Percentiles rank a stretch among this genome's conserved stretches.
These are phyloP conservation scores for Eurosta solidaginis DNA, from an alignment of 1,140 invertebrate genomes.

Conservation along the genomic window DNA sequence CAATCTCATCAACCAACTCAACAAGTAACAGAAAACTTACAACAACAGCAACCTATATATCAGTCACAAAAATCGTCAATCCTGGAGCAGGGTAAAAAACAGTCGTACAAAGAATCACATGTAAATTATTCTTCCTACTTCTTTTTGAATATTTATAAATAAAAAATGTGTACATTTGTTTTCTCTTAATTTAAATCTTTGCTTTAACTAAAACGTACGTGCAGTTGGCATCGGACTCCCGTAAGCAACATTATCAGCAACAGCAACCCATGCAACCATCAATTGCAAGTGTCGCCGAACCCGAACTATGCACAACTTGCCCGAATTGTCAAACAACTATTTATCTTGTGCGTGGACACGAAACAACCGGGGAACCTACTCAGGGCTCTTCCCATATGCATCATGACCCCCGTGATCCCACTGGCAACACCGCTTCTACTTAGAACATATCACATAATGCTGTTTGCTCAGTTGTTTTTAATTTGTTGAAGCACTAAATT, in stretches of 20 bases:
- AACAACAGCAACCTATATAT: conserved; percentile 13
- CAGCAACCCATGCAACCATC: not conserved
- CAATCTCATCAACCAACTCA: not conserved
- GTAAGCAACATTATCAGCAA: conserved; percentile 4
- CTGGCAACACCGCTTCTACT: not conserved
- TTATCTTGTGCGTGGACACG: conserved; percentile 48
- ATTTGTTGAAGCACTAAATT: not conserved
- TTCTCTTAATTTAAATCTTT: not conserved
- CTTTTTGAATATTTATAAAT: conserved; percentile 31
- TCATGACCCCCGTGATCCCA: not conserved
- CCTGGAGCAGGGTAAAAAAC: not conserved
- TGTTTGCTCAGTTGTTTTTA: not conserved
- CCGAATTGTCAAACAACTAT: conserved; percentile 57
- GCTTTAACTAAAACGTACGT: conserved; percentile 24
- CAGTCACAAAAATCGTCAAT: not conserved
- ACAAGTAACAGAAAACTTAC: not conserved
- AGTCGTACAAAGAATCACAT: conserved; percentile 17
- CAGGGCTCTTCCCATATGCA: not conserved
- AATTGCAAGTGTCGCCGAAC: conserved; percentile 34
- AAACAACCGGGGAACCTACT: conserved; percentile 37
- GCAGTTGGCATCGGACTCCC: not conserved
- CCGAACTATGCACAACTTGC: conserved; percentile 56
- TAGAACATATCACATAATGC: conserved; percentile 11
- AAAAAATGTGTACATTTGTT: not conserved
- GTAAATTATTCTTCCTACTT: conserved; percentile 30